These are phyloP conservation scores for Aselliscus stoliczkanus DNA, from an alignment of 2,797 vertebrate species.

Conservation along the genomic window DNA sequence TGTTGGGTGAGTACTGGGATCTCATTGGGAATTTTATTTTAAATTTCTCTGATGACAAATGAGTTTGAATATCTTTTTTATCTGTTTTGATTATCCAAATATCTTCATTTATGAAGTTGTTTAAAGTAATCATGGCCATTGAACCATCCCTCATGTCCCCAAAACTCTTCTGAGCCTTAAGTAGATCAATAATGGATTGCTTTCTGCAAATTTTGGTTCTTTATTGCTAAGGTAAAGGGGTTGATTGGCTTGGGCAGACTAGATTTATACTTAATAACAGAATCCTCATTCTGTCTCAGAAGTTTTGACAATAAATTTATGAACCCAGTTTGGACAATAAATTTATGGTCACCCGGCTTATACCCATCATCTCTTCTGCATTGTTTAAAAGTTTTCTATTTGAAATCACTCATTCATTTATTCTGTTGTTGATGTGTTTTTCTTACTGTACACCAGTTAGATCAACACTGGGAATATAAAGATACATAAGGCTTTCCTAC, in stretches of 20 bases:
- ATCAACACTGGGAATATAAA: not conserved
- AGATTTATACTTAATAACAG: not conserved
- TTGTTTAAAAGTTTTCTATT: not conserved
- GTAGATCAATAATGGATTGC: not conserved
- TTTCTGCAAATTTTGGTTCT: not conserved
- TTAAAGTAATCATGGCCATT: not conserved
- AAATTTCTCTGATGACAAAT: not conserved
- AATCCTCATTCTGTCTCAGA: not conserved
- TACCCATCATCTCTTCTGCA: not conserved
- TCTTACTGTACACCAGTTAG: not conserved
- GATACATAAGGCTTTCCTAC: not conserved
- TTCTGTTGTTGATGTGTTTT: not conserved
- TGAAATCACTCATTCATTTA: not conserved
- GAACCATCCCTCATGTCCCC: not conserved
- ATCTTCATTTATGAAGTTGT: not conserved
- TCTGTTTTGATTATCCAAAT: not conserved
- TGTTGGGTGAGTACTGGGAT: not conserved
- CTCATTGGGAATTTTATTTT: conserved; percentile 20
- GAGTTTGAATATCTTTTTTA: not conserved
- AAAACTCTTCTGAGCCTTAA: not conserved
- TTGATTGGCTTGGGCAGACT: not conserved
- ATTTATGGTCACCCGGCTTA: not conserved
- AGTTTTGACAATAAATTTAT: not conserved
- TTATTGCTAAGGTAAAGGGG: not conserved
- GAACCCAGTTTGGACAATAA: not conserved